These are phyloP conservation scores for Leucophenga maculata DNA, from an alignment of 2,888 invertebrate species.

Conservation along the genomic window DNA sequence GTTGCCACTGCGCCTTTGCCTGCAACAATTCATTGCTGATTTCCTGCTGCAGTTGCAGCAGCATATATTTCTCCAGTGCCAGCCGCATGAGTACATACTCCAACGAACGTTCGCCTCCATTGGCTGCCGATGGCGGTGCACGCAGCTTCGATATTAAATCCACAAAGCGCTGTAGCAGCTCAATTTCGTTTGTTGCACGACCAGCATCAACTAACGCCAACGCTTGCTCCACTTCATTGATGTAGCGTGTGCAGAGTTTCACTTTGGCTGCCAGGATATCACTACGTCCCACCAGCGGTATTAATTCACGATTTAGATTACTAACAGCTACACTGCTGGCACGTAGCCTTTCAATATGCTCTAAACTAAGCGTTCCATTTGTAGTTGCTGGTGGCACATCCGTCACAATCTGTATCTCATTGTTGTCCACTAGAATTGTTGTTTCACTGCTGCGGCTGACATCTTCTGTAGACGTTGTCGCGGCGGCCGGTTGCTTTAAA, in stretches of 20 bases:
- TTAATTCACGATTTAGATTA: constrained; percentile 50
- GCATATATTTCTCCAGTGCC: constrained; percentile 49
- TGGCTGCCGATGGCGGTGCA: constrained; percentile 34
- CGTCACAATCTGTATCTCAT: constrained; percentile 34
- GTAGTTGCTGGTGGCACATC: constrained; percentile 7
- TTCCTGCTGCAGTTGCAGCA: constrained; percentile 46
- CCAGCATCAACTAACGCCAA: constrained; percentile 30
- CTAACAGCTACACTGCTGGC: constrained; percentile 41
- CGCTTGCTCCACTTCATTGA: constrained; percentile 47
- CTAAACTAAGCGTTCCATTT: not conserved
- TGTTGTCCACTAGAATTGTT: constrained; percentile 46
- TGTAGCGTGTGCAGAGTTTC: constrained; percentile 52
- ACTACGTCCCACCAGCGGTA: constrained; percentile 55
- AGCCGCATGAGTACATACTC: constrained; percentile 57
- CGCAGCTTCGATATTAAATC: constrained; percentile 47
- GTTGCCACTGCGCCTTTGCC: constrained; percentile 47
- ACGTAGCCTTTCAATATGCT: constrained; percentile 40
- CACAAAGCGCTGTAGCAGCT: constrained; percentile 49
- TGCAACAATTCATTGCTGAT: constrained; percentile 45
- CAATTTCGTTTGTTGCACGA: constrained; percentile 39
- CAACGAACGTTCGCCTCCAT: constrained; percentile 46
- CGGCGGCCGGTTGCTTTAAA: constrained; percentile 41
- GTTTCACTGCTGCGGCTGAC: constrained; percentile 24
- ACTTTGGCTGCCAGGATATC: constrained; percentile 50
- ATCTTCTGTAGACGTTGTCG: not conserved